These are phyloP conservation scores for Loxodonta africana DNA, from an alignment of 2,113 vertebrate genomes.

Conservation along the genomic window DNA sequence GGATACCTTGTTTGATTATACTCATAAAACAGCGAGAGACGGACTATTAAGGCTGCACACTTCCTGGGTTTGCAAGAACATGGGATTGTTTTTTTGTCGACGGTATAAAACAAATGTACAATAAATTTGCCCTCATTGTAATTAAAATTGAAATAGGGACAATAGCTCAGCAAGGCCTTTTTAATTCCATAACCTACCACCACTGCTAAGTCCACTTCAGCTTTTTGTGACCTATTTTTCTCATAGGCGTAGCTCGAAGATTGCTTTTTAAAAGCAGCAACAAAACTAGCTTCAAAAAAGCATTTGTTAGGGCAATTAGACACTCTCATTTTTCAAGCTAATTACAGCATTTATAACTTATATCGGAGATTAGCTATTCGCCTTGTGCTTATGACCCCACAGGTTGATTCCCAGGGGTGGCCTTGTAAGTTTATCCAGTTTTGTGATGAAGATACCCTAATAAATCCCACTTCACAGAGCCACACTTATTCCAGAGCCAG, in stretches of 20 bases:
- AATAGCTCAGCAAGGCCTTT: slow-evolving; percentile 42
- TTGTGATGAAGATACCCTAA: slow-evolving; percentile 15
- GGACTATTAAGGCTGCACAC: background rate
- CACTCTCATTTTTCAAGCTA: slow-evolving; percentile 51
- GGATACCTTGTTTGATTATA: background rate
- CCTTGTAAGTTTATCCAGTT: background rate
- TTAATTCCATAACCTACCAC: slow-evolving; percentile 11
- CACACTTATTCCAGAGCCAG: slow-evolving; percentile 9
- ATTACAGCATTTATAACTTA: slow-evolving; percentile 13
- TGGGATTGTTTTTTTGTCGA: background rate
- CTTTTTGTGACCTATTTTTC: slow-evolving; percentile 57
- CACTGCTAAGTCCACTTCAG: background rate
- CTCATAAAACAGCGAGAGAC: background rate
- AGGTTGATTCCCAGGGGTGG: background rate
- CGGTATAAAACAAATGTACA: slow-evolving; percentile 40
- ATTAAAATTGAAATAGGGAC: slow-evolving; percentile 72
- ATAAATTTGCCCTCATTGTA: slow-evolving; percentile 43
- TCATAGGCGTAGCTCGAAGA: background rate
- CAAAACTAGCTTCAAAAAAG: slow-evolving; percentile 43
- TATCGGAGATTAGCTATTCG: background rate
- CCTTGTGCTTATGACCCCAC: slow-evolving; percentile 8
- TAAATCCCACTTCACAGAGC: background rate
- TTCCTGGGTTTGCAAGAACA: background rate
- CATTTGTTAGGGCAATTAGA: slow-evolving; percentile 44
- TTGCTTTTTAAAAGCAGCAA: slow-evolving; percentile 28